Base-by-base conservation (phyloP, 1,140 invertebrate species). In the Pentalonia nigronervosa region DNA sequence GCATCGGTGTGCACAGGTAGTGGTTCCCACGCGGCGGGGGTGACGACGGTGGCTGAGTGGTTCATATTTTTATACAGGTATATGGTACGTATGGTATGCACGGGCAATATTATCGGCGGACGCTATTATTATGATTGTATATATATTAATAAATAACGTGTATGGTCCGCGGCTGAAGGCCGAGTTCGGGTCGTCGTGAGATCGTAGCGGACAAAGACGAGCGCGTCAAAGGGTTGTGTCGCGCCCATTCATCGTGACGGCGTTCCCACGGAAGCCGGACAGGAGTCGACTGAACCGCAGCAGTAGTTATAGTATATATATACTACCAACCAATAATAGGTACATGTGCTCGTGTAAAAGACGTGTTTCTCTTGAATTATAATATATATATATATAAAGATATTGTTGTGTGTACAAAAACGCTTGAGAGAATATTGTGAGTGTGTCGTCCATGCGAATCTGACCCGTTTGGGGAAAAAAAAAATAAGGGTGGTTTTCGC, bases 181-280 rank as follows among this genome's bases (percentile, higher is more conserved):
- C 84, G 41, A 25, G 3, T n/a, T 30, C 84, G 60, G 60, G 60
- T 76, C 60, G 60, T 76, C 30, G 45, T 30, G 41, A 86, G 36
- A 41, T 84, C 3, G 41, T 45, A 11, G 36, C 41, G 36, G 84
- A 30, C 36, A 76, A 76, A n/a, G 60, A 76, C 84, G 45, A 0
- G 30, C 86, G n/a, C 30, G 48, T 53, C 88, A 89, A 89, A 89
- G 88, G 88, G 88, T 89, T 89, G 48, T 23, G 48, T 23, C 34
- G 20, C 47, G 47, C n/a, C n/a, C 47, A 89, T 89, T 89, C 48
- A 88, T 50, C 48, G n/a, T 21, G 30, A 17, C 45, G 30, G 87
- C 48, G 87, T 89, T 89, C 88, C 88, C 88, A 89, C 88, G 88
- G 88, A 56, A 89, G 87, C 48, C 87, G 87, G 87, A 89, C 87